These are phyloP conservation scores for Xiphophorus couchianus DNA, from an alignment of 2,113 vertebrate species.

Conservation along the genomic window DNA sequence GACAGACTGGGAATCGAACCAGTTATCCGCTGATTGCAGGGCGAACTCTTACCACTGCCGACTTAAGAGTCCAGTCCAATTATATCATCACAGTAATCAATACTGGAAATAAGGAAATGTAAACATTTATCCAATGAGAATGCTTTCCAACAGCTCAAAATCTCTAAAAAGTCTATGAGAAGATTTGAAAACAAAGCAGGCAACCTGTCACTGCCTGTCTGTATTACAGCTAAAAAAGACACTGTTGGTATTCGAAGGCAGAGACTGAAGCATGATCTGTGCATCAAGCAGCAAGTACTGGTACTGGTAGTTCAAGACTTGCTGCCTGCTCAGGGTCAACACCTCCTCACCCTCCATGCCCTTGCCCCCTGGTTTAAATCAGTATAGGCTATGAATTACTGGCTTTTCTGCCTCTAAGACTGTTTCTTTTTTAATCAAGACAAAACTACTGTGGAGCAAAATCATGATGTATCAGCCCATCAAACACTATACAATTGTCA, in stretches of 20 bases:
- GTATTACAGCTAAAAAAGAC: neutral
- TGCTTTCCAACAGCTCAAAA: slow-evolving; percentile 35
- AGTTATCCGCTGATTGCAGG: too few species aligned
- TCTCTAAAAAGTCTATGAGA: slow-evolving; percentile 31
- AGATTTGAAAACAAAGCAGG: slow-evolving; percentile 34
- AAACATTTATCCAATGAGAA: slow-evolving; percentile 29
- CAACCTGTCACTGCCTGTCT: neutral
- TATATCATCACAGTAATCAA: slow-evolving; percentile 23
- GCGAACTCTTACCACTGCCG: too few species aligned
- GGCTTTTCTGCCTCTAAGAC: slow-evolving; percentile 45
- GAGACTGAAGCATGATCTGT: slow-evolving; percentile 9
- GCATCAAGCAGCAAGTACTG: neutral
- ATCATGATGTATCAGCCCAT: slow-evolving; percentile 21
- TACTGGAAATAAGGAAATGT: slow-evolving; percentile 42
- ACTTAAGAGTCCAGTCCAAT: slow-evolving; percentile 16
- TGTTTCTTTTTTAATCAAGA: slow-evolving; percentile 42
- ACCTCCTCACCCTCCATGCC: neutral
- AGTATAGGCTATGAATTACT: slow-evolving; percentile 12
- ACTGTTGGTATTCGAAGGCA: neutral
- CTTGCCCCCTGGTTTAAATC: neutral
- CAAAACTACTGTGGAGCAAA: slow-evolving; percentile 35
- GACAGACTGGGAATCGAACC: too few species aligned
- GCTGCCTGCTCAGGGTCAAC: slow-evolving; percentile 38
- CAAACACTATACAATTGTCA: too few species aligned
- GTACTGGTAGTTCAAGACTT: neutral